Evolutionary conservation across 23 tunicate genomes (phyloP), one percentile per base, ranked within the genome.

Genomic region (Trididemnum nubilum): DNA sequence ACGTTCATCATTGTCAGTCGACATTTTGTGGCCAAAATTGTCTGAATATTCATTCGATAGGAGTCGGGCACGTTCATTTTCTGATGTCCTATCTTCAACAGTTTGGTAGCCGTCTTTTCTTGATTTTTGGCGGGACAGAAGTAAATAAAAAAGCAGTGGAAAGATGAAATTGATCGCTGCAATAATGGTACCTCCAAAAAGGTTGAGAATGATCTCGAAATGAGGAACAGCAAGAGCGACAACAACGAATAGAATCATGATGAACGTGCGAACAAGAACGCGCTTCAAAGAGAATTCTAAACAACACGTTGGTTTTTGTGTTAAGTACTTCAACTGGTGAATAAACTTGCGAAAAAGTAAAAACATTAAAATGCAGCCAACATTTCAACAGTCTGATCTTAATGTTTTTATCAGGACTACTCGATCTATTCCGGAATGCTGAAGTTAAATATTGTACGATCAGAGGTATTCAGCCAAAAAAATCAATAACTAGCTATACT

Each of bases 141-240:
- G 60, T 27, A 87, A 32, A 71, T 88, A 93, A 86, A 93, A 93
- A 32, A 93, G 86, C n/a, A 94, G 98, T 34, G 98, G 98, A 79
- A 93, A 93, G 51, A 93, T 75, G 73, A 93, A 93, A 65, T 80
- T 87, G 34, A 89, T 88, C 23, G 85, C 86, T 9, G 98, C 72
- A 27, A 85, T 76, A 26, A 89, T 80, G 22, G 87, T 81, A 2
- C 88, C 98, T 4, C 98, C 98, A 33, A 93, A 86, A 2, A 93
- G 86, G 9, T 93, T 79, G 2, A 93, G 83, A 34, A 93, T 93
- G 35, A 93, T 66, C 26, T 86, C 88, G 79, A 93, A 93, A 64
- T 93, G 92, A 0, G 98, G 98, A 38, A 93, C 71, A 57, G 78
- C 83, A 27, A 93, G 64, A 19, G 74, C 98, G 65, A 88, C 77